These are phyloP conservation scores for Trachythela sp. DNA, from an alignment of 64 coral and sea anemone species.

Conservation along the genomic window DNA sequence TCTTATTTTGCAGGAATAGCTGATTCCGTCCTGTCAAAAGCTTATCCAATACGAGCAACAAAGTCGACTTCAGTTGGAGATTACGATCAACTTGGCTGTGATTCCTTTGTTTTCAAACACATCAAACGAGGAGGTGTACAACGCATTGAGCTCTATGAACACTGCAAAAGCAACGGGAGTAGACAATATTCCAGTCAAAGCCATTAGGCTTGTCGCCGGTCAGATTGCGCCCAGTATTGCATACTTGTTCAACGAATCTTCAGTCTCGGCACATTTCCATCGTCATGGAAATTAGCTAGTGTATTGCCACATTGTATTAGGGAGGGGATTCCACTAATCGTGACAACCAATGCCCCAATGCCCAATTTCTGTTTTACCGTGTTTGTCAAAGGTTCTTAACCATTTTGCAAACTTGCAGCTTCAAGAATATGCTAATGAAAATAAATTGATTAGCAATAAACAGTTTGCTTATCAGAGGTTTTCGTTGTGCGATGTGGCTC, in stretches of 20 bases:
- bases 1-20: conserved; percentile 12
- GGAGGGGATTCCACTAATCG: background rate
- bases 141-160: background rate
- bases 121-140: conserved; percentile 8
- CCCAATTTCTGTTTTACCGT: conserved; percentile 35
- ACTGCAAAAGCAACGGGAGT: conserved; percentile 35
- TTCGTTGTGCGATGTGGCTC: too few relatives aligned
- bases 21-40: too few relatives aligned
- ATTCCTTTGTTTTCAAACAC: conserved; percentile 22
- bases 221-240: background rate
- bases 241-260: conserved; percentile 44
- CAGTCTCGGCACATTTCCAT: background rate
- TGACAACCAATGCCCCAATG: conserved; percentile 47
- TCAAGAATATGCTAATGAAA: too few relatives aligned
- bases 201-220: background rate
- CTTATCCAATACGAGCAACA: too few relatives aligned
- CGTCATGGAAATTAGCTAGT: conserved; percentile 41
- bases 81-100: too few relatives aligned
- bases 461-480: too few relatives aligned
- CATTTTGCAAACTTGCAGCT: too few relatives aligned
- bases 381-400: background rate
- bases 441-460: too few relatives aligned
- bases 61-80: too few relatives aligned
- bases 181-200: conserved; percentile 46
- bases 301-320: conserved; percentile 24